Conservation (phyloP, 2,888 invertebrate species). For the Anarsia innoxiella region DNA sequence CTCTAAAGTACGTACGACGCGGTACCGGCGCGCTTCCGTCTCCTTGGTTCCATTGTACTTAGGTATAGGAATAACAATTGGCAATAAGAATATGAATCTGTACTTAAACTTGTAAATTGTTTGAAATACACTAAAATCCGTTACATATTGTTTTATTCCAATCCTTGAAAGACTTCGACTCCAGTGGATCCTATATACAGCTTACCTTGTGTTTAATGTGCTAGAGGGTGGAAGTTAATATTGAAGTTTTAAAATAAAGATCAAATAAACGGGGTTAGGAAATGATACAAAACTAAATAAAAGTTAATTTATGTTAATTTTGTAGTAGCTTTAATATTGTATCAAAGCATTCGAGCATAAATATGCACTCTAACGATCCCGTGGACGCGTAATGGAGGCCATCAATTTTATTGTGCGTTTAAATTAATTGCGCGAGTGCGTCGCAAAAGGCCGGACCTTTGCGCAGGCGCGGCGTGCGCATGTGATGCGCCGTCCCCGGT, state of each 20-base stretch:
- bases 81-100: constrained; percentile 41
- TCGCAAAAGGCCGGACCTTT: constrained; percentile 48
- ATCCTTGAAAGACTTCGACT: no score
- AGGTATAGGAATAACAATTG: constrained; percentile 50
- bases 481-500: constrained; percentile 35
- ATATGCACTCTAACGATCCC: constrained; percentile 20
- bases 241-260: no score
- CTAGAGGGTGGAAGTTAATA: no score
- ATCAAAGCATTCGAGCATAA: constrained; percentile 10
- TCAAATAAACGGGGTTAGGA: no score
- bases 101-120: constrained; percentile 38
- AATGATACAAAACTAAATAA: no score
- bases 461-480: constrained; percentile 42
- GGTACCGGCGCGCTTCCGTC: constrained; percentile 50
- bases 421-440: constrained; percentile 43
- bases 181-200: no score
- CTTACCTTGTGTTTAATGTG: no score
- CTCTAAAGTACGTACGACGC: constrained; percentile 54
- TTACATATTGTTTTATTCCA: constrained; percentile 63
- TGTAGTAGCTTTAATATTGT: constrained; percentile 1
- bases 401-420: constrained; percentile 35
- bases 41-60: constrained; percentile 30
- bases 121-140: constrained; percentile 54
- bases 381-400: constrained; percentile 32
- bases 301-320: neutral